A percentile compares a stretch with the other conserved stretches of the same genome.
These are phyloP conservation scores for Amitus sp. DNA, from an alignment of 2,888 invertebrate species.

Conservation along the genomic window DNA sequence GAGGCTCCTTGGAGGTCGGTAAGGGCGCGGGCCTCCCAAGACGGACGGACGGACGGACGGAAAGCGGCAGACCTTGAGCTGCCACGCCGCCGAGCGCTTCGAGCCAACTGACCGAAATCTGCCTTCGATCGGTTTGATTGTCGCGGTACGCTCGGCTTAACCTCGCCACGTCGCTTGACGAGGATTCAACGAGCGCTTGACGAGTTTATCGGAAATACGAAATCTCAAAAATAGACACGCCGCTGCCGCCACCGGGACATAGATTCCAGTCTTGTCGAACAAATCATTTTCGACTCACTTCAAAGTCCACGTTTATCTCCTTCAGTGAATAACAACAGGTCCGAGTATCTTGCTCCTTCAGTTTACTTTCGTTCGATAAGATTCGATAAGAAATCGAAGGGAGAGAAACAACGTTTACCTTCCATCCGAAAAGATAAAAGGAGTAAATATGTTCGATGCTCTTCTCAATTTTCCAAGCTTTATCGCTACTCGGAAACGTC, in stretches of 20 bases:
- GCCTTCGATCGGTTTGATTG: constrained; percentile 34
- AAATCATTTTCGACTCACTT: neutral
- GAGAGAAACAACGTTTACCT: too few species aligned
- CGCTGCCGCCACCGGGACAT: constrained; percentile 10
- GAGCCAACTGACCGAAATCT: constrained; percentile 15
- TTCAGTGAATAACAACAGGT: neutral
- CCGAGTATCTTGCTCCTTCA: too few species aligned
- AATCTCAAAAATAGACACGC: neutral
- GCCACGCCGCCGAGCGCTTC: constrained; percentile 51
- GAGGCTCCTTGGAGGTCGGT: too few species aligned
- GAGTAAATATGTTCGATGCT: too few species aligned
- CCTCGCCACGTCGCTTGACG: constrained; percentile 30
- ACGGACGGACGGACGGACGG: constrained; percentile 14
- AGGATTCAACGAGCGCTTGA: constrained; percentile 35
- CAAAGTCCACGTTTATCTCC: neutral
- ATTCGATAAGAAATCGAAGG: too few species aligned
- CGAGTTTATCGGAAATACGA: constrained; percentile 34
- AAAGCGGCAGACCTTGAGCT: constrained; percentile 64
- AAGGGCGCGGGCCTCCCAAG: neutral
- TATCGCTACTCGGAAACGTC: too few species aligned
- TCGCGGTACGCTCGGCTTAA: constrained; percentile 29
- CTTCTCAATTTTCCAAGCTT: too few species aligned
- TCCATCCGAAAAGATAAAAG: too few species aligned
- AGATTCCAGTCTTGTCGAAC: constrained; percentile 27
- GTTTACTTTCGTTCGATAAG: too few species aligned